Conservation (phyloP, 2,888 invertebrate genomes). For the Yponomeuta cagnagella region DNA sequence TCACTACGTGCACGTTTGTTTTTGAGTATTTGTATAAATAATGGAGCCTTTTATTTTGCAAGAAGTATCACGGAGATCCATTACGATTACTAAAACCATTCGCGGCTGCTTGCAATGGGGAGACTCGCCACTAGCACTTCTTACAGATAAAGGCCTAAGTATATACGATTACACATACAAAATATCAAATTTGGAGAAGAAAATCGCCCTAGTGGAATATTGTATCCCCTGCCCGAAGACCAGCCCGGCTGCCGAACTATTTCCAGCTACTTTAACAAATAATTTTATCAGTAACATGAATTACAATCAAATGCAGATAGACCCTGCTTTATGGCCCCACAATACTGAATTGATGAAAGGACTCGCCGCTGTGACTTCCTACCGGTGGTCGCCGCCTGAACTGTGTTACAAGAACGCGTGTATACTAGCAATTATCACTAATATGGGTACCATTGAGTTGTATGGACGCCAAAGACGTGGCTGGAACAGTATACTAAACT, state of each 20-base stretch:
- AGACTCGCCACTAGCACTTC: constrained; percentile 40
- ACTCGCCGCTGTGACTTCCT: constrained; percentile 36
- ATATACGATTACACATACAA: constrained; percentile 45
- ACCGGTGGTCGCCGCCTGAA: constrained; percentile 49
- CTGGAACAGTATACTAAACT: constrained; percentile 38
- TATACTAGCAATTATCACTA: constrained; percentile 49
- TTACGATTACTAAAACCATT: constrained; percentile 42
- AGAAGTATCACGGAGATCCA: constrained; percentile 42
- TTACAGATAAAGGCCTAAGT: constrained; percentile 45
- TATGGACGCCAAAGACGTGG: constrained; percentile 29
- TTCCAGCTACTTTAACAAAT: constrained; percentile 30
- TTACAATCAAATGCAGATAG: constrained; percentile 46
- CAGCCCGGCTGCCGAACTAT: constrained; percentile 42
- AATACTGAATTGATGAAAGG: constrained; percentile 43
- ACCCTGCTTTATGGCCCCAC: constrained; percentile 56
- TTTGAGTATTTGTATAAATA: neutral
- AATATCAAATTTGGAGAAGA: constrained; percentile 46
- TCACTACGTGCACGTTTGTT: too few species aligned
- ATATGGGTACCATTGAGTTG: constrained; percentile 51
- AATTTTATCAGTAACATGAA: constrained; percentile 39
- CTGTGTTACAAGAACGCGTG: constrained; percentile 34
- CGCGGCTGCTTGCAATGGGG: constrained; percentile 41
- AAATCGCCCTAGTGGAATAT: constrained; percentile 39
- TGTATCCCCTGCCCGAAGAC: constrained; percentile 37
- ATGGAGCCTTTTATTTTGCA: constrained; percentile 27